Conservation (phyloP, 2,113 vertebrate species). For the Galemys pyrenaicus region DNA sequence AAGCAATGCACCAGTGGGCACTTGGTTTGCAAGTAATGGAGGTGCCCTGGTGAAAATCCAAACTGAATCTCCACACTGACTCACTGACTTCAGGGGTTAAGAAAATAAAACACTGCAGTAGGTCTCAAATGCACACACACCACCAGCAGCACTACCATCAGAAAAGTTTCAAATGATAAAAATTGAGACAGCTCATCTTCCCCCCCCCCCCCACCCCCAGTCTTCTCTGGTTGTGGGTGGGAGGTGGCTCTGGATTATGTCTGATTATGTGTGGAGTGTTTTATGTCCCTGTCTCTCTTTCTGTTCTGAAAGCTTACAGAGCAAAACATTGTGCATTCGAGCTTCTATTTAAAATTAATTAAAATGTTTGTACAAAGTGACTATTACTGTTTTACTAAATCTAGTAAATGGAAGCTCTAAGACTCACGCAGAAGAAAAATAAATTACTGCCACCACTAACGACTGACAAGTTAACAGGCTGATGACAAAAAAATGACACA, state of each 20-base stretch:
- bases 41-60: background rate
- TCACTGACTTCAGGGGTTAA: background rate
- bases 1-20: background rate
- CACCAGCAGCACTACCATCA: background rate
- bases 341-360: slow-evolving; percentile 73
- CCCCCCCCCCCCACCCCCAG: background rate
- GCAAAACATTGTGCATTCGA: slow-evolving; percentile 13
- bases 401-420: slow-evolving; percentile 65
- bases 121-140: background rate
- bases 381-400: slow-evolving; percentile 69
- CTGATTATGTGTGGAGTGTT: background rate
- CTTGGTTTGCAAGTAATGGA: background rate
- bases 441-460: slow-evolving; percentile 63
- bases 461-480: slow-evolving; percentile 69
- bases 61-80: background rate
- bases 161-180: background rate
- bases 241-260: background rate
- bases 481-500: slow-evolving; percentile 61
- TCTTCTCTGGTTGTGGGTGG: background rate
- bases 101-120: background rate
- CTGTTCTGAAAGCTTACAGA: background rate
- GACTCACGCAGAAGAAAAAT: slow-evolving; percentile 61
- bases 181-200: background rate
- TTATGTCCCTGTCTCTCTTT: background rate
- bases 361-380: slow-evolving; percentile 72